Base-by-base conservation (phyloP, 2,113 vertebrate genomes). In the Chaetorhynchus papuensis region DNA sequence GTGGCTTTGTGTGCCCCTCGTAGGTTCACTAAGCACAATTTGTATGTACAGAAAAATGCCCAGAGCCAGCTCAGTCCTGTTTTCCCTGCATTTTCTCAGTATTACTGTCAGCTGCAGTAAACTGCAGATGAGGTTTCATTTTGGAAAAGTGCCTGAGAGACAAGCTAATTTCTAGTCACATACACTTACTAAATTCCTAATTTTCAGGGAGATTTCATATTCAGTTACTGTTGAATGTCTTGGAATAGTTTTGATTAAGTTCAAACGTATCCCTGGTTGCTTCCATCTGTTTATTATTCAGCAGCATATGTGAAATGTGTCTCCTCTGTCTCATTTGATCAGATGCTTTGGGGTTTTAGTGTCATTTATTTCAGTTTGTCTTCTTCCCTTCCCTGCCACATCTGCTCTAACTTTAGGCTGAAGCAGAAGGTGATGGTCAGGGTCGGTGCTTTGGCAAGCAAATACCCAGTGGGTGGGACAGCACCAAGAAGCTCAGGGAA, bases 271-370 rank as follows among this genome's bases (percentile, higher is more conserved):
- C 75, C n/a, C 50, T 56, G 30, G 10, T 93, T 93, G 81, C 64
- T 64, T 71, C 66, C 84, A 88, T 94, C 42, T 94, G 75, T 83
- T 89, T 90, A 35, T 52, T 96, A 63, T 84, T 94, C 66, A 94
- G 15, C 53, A 92, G 82, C 60, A 57, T 93, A 63, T 86, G 93
- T 90, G 71, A 93, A 94, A 60, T 56, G 24, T 70, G 82, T 50
- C 83, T 64, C 27, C 53, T 83, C 59, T 77, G 61, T 85, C 82
- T 85, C 35, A 28, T 77, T 69, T 87, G 35, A 75, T 66, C 60
- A 66, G 57, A 93, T 64, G 70, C 45, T 94, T 45, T 77, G 79
- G 37, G 28, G 56, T 92, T 96, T 50, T 61, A 63, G 61, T 69
- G 79, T 83, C 22, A 45, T 44, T 83, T 88, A 65, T 65, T 81